Conservation (phyloP, 2,113 vertebrate genomes). For the Rhynchomys soricoides region DNA sequence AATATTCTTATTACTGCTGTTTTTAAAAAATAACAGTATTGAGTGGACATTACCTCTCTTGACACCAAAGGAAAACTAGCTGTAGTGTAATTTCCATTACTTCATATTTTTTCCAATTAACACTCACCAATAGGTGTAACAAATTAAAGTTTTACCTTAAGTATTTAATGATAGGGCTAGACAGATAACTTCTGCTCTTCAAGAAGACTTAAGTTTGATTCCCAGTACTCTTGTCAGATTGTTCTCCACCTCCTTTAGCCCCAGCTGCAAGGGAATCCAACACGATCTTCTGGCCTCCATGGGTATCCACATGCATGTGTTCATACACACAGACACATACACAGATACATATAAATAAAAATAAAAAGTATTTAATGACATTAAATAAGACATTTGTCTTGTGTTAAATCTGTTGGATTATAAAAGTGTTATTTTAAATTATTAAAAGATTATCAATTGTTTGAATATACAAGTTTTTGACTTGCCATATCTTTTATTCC, state of each 20-base stretch:
- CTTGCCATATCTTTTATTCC: slow-evolving; percentile 8
- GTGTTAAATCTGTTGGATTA: slow-evolving; percentile 36
- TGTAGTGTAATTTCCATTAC: slow-evolving; percentile 31
- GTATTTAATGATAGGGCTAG: slow-evolving; percentile 9
- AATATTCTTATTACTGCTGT: neutral
- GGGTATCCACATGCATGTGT: neutral
- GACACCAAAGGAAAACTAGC: slow-evolving; percentile 33
- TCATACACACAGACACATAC: neutral
- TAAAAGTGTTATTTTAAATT: neutral
- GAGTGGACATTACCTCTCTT: neutral
- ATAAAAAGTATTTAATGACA: slow-evolving; percentile 26
- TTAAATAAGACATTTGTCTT: slow-evolving; percentile 14
- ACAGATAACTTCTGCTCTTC: neutral
- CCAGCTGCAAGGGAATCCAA: neutral
- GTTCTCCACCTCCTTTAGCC: neutral
- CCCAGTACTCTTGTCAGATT: neutral
- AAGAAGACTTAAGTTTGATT: neutral
- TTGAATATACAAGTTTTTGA: neutral
- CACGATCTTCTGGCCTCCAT: neutral
- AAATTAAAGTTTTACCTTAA: slow-evolving; percentile 36
- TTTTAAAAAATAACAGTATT: neutral
- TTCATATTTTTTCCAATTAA: neutral
- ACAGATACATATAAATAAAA: neutral
- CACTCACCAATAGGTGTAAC: neutral
- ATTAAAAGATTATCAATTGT: neutral